Conservation (phyloP, 2,888 invertebrate genomes). For the Rhamnusium bicolor region DNA sequence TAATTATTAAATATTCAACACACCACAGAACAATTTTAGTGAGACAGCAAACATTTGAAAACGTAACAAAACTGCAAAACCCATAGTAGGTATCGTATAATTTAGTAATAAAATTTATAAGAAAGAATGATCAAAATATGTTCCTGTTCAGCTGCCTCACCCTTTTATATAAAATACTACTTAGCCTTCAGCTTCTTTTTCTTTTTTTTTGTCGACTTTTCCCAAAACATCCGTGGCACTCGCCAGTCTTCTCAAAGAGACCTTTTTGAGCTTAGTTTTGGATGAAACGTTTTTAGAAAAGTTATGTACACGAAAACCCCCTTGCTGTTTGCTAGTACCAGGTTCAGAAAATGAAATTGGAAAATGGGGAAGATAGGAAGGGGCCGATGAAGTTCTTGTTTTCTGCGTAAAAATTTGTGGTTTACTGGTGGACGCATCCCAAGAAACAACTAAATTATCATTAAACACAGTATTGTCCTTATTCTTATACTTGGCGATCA, state of each 20-base stretch:
- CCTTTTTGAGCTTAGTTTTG: slow-evolving; percentile 64
- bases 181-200: slow-evolving; percentile 65
- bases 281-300: slow-evolving; percentile 61
- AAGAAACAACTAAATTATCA: slow-evolving; percentile 66
- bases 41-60: neutral
- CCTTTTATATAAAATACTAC: slow-evolving; percentile 39
- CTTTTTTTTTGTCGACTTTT: slow-evolving; percentile 66
- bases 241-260: slow-evolving; percentile 62
- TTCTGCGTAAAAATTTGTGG: slow-evolving; percentile 63
- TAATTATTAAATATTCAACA: neutral
- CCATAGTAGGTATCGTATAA: neutral
- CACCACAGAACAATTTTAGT: neutral
- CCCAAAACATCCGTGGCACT: slow-evolving; percentile 58
- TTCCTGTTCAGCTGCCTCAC: slow-evolving; percentile 6
- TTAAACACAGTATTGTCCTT: slow-evolving; percentile 57
- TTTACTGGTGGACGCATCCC: slow-evolving; percentile 61
- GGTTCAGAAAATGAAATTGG: slow-evolving; percentile 55
- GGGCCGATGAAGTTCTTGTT: slow-evolving; percentile 47
- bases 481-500: slow-evolving; percentile 66
- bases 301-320: slow-evolving; percentile 64
- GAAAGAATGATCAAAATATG: neutral
- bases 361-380: slow-evolving; percentile 37
- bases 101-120: neutral
- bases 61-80: neutral
- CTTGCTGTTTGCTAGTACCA: slow-evolving; percentile 61